phyloP scores from a whole-genome alignment of 2,888 invertebrate species.

The Tholera decimalis region DNA sequence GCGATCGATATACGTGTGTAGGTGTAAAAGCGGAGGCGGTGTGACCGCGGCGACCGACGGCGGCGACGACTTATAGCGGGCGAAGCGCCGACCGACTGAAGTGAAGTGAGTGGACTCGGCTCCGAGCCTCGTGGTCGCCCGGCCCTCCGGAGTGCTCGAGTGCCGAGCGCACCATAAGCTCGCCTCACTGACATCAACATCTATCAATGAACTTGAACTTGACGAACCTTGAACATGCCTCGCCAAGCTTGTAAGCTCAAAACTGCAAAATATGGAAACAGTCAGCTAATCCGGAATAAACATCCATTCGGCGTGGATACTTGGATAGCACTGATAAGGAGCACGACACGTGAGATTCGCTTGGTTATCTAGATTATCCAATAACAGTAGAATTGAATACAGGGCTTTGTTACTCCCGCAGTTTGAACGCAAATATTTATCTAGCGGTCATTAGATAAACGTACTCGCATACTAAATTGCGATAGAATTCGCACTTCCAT shows the following conservation, averaged over 20 bases:
- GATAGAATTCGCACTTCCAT: not conserved
- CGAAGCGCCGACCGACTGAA: conserved; percentile 63
- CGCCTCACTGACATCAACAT: conserved; percentile 61
- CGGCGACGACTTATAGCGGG: conserved; percentile 57
- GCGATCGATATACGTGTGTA: conserved; percentile 70
- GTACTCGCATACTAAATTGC: conserved; percentile 1
- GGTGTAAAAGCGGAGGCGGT: conserved; percentile 31
- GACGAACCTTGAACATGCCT: conserved; percentile 68
- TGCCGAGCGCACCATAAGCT: conserved; percentile 46
- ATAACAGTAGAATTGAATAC: conserved; percentile 34
- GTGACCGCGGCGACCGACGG: conserved; percentile 60
- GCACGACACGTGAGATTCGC: conserved; percentile 23
- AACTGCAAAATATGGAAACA: not conserved
- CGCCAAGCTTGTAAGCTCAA: conserved; percentile 24
- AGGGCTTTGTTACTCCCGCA: conserved; percentile 44
- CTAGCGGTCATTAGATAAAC: conserved; percentile 32
- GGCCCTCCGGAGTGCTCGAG: conserved; percentile 33
- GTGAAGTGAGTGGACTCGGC: conserved; percentile 45
- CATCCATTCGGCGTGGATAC: conserved; percentile 38
- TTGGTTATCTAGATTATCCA: conserved; percentile 42
- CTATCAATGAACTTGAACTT: conserved; percentile 76
- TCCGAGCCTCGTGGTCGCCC: conserved; percentile 43
- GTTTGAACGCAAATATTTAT: conserved; percentile 33
- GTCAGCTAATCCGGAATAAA: conserved; percentile 14
- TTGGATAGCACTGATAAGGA: conserved; percentile 41